phyloP scores from a whole-genome alignment of 2,113 vertebrate genomes.

The Crotalus viridis region DNA sequence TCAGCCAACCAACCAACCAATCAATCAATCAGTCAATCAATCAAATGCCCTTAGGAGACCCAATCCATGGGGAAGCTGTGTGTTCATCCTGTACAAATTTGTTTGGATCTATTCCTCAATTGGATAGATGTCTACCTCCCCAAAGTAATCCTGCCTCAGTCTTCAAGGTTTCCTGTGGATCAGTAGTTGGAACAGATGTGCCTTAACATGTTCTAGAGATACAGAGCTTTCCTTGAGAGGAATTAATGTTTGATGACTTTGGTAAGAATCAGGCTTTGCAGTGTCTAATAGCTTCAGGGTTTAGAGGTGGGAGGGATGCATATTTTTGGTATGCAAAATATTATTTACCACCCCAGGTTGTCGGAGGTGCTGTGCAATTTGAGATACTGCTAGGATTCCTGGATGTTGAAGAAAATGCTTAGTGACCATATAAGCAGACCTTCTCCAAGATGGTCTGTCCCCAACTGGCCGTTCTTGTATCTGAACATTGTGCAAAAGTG shows the following conservation, averaged over 20 bases:
- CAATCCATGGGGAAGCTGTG: neutral
- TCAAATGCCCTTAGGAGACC: neutral
- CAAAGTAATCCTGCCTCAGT: neutral
- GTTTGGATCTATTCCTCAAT: neutral
- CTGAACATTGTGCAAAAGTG: neutral
- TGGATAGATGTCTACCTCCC: neutral
- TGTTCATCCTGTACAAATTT: neutral
- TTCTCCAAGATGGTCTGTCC: neutral
- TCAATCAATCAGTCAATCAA: too few relatives aligned
- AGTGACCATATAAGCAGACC: neutral
- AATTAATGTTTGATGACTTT: constrained; percentile 44
- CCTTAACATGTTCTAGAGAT: constrained; percentile 27
- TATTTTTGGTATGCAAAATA: neutral
- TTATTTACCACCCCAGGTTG: neutral
- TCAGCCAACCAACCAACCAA: too few relatives aligned
- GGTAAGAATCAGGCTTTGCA: constrained; percentile 22
- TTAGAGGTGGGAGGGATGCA: neutral
- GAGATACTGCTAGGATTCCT: neutral
- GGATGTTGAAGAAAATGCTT: neutral
- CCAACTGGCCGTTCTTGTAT: neutral
- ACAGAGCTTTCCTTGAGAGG: constrained; percentile 37
- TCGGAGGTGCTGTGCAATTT: neutral
- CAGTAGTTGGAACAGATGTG: constrained; percentile 25
- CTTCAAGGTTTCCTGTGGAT: constrained; percentile 38
- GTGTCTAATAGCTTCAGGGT: constrained; percentile 6